These are phyloP conservation scores for Heteromormyrus szaboi DNA, from an alignment of 2,797 vertebrate genomes.

Conservation along the genomic window DNA sequence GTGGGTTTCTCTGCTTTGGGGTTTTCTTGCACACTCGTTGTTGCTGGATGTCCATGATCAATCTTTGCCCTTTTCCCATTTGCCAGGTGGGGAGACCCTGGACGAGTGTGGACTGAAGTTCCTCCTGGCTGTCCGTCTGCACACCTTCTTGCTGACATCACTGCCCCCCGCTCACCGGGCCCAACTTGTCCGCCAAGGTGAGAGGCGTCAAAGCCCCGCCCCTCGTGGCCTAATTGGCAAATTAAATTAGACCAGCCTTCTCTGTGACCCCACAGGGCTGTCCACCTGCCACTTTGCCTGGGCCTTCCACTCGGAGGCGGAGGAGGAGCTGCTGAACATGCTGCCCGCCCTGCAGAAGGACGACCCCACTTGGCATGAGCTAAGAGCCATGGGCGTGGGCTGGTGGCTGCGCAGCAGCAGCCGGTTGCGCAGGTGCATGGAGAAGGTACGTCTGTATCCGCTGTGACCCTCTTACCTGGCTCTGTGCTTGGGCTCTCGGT, in stretches of 20 bases:
- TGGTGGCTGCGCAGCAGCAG: slow-evolving; percentile 94
- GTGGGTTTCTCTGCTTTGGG: slow-evolving; percentile 41
- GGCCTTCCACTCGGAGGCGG: slow-evolving; percentile 96
- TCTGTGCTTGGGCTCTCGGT: not conserved
- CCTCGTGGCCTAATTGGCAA: not conserved
- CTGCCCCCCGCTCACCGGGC: slow-evolving; percentile 81
- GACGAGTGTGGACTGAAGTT: slow-evolving; percentile 96
- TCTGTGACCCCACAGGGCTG: slow-evolving; percentile 62
- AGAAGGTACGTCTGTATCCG: slow-evolving; percentile 69
- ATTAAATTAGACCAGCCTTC: not conserved
- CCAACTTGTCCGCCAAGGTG: slow-evolving; percentile 88
- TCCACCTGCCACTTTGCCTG: slow-evolving; percentile 93
- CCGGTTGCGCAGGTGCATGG: slow-evolving; percentile 83
- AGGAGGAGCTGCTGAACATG: slow-evolving; percentile 89
- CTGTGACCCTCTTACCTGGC: not conserved
- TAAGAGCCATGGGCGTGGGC: slow-evolving; percentile 90
- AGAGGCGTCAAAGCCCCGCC: not conserved
- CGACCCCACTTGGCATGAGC: slow-evolving; percentile 84
- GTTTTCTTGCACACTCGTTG: slow-evolving; percentile 33
- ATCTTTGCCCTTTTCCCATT: not conserved
- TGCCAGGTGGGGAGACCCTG: slow-evolving; percentile 86
- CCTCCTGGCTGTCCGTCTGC: slow-evolving; percentile 86
- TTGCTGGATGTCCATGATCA: not conserved
- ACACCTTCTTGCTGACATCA: slow-evolving; percentile 89
- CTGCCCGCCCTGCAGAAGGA: slow-evolving; percentile 84